Evolutionary conservation across 1,140 invertebrate species (phyloP).

Genomic region (Thalassaphorura encarpata): DNA sequence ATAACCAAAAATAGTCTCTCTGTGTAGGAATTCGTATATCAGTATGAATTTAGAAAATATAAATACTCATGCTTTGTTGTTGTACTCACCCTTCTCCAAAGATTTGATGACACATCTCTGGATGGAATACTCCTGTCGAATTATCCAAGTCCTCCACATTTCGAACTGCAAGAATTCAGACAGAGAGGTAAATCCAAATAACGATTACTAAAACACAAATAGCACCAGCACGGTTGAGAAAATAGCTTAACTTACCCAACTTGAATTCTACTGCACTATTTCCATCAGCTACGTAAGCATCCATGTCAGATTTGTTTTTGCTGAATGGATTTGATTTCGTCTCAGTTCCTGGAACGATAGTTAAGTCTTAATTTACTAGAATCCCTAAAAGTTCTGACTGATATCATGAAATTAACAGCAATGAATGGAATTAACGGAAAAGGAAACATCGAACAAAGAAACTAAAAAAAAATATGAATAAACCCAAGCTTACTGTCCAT

Average conservation of each 20-base stretch:
- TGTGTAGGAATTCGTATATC: slow-evolving; percentile 38
- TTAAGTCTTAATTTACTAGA: too few species aligned
- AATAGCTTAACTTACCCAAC: slow-evolving; percentile 47
- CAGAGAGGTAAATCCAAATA: slow-evolving; percentile 9
- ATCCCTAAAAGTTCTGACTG: too few species aligned
- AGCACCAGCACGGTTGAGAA: not conserved
- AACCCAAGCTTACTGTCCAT: too few species aligned
- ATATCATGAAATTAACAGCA: too few species aligned
- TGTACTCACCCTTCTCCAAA: slow-evolving; percentile 66
- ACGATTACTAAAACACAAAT: not conserved
- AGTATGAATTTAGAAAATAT: slow-evolving; percentile 20
- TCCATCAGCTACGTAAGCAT: slow-evolving; percentile 48
- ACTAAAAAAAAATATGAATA: too few species aligned
- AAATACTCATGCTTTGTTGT: slow-evolving; percentile 2
- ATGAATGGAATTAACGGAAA: too few species aligned
- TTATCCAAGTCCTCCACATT: slow-evolving; percentile 57
- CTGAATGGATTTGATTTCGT: too few species aligned
- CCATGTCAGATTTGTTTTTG: slow-evolving; percentile 17
- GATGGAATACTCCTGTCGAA: slow-evolving; percentile 59
- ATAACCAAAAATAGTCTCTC: slow-evolving; percentile 89
- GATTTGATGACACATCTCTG: slow-evolving; percentile 87
- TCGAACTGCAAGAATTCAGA: slow-evolving; percentile 45
- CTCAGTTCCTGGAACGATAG: too few species aligned
- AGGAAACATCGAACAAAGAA: too few species aligned
- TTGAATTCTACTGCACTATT: slow-evolving; percentile 68